Evolutionary conservation across 2,113 vertebrate species (phyloP).

Genomic region (Lagopus muta): DNA sequence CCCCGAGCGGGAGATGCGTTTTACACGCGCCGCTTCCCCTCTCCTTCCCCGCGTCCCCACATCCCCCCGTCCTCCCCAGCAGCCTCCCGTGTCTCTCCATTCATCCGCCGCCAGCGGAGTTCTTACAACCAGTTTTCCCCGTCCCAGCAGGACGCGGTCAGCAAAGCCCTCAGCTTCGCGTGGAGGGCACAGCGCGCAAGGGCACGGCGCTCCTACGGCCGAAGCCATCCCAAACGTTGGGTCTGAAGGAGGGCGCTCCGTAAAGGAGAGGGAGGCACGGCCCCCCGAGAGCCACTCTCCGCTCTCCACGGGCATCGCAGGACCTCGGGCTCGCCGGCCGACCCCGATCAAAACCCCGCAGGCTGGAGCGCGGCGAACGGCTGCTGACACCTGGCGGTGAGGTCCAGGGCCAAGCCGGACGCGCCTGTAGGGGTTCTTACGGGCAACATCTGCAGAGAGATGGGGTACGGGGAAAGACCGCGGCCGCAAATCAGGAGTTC

Average conservation of each 20-base stretch:
- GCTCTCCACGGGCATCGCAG: background rate
- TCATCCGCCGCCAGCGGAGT: background rate
- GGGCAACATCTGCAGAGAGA: background rate
- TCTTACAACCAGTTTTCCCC: background rate
- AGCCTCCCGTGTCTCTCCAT: background rate
- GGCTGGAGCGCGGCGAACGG: background rate
- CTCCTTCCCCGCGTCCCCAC: background rate
- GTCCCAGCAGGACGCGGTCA: background rate
- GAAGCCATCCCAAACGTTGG: background rate
- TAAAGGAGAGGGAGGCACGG: background rate
- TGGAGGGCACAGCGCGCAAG: accelerated
- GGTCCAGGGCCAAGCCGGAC: background rate
- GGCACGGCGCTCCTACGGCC: background rate
- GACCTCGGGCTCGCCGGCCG: background rate
- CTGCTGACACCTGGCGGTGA: background rate
- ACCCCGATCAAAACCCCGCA: background rate
- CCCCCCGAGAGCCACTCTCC: background rate
- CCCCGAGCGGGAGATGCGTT: background rate
- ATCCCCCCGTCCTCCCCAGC: background rate
- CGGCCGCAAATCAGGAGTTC: background rate
- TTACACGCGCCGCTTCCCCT: background rate
- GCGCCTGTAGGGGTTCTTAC: background rate
- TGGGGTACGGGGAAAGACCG: background rate
- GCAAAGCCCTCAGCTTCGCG: background rate
- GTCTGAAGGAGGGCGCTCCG: background rate